These are phyloP conservation scores for Exephanes ischioxanthus DNA, from an alignment of 2,888 invertebrate genomes.

Conservation along the genomic window DNA sequence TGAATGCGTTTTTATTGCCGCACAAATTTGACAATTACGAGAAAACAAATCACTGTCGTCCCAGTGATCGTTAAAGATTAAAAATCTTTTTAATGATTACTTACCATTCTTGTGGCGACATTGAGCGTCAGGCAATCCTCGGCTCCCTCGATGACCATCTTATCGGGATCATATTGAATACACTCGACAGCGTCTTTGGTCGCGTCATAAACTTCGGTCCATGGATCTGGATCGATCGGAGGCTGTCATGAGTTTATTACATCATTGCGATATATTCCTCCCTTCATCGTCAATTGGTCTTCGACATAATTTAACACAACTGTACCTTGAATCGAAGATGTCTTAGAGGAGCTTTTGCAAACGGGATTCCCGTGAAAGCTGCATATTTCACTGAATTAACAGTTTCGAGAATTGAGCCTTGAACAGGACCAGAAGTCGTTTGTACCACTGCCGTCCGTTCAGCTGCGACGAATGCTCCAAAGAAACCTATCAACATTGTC, in stretches of 20 bases:
- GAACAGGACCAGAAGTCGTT: constrained; percentile 72
- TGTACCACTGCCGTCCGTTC: constrained; percentile 64
- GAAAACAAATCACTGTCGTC: too few species aligned
- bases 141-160: constrained; percentile 13
- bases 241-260: constrained; percentile 17
- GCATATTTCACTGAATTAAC: constrained; percentile 65
- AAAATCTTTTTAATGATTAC: not conserved
- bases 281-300: not conserved
- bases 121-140: constrained; percentile 61
- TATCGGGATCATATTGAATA: constrained; percentile 54
- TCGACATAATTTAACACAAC: not conserved
- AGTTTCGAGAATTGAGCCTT: constrained; percentile 70
- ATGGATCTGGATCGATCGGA: constrained; percentile 70
- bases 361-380: constrained; percentile 75
- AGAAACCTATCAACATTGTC: not conserved
- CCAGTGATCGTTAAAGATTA: too few species aligned
- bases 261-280: not conserved
- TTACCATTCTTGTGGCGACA: constrained; percentile 43
- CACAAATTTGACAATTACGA: too few species aligned
- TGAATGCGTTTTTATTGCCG: too few species aligned
- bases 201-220: constrained; percentile 65
- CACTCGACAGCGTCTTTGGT: constrained; percentile 62
- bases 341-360: constrained; percentile 72
- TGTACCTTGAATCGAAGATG: constrained; percentile 74
- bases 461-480: not conserved